These are phyloP conservation scores for Pagrus major DNA, from an alignment of 2,113 vertebrate genomes.

Conservation along the genomic window DNA sequence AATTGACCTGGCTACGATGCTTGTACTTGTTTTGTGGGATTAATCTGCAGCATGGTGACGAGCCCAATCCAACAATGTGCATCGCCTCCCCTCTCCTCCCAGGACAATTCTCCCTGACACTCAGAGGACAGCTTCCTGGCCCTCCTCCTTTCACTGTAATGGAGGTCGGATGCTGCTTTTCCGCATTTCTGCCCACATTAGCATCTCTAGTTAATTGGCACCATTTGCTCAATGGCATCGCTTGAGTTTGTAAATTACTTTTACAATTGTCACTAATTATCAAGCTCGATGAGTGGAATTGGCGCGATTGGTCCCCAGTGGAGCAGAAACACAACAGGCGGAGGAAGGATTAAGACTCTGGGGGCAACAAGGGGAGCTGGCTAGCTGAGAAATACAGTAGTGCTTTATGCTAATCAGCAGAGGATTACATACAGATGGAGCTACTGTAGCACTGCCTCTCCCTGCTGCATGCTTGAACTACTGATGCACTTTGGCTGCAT, in stretches of 20 bases:
- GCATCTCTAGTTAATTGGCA: conserved; percentile 81
- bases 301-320: conserved; percentile 78
- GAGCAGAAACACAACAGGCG: conserved; percentile 75
- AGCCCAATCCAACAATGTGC: conserved; percentile 35
- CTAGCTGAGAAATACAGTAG: conserved; percentile 56
- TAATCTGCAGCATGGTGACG: conserved; percentile 54
- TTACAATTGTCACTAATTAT: conserved; percentile 86
- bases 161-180: conserved; percentile 69
- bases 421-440: conserved; percentile 66
- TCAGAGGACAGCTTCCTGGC: conserved; percentile 58
- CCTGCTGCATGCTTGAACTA: conserved; percentile 49
- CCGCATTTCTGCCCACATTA: conserved; percentile 79
- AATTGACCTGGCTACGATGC: conserved; percentile 51
- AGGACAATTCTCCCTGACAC: conserved; percentile 53
- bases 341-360: conserved; percentile 75
- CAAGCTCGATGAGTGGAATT: conserved; percentile 82
- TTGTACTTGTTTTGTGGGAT: conserved; percentile 44
- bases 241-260: conserved; percentile 80
- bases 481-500: conserved; percentile 46
- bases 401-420: conserved; percentile 58
- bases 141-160: conserved; percentile 63
- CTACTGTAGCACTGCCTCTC: conserved; percentile 45
- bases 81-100: conserved; percentile 40
- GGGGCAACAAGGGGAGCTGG: conserved; percentile 60
- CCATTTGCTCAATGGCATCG: conserved; percentile 79